A percentile compares a stretch with the other conserved stretches of the same genome.
Conservation (phyloP, 30 jellyfish, hydroid and myxozoan species). For the Aurelia sp. region DNA sequence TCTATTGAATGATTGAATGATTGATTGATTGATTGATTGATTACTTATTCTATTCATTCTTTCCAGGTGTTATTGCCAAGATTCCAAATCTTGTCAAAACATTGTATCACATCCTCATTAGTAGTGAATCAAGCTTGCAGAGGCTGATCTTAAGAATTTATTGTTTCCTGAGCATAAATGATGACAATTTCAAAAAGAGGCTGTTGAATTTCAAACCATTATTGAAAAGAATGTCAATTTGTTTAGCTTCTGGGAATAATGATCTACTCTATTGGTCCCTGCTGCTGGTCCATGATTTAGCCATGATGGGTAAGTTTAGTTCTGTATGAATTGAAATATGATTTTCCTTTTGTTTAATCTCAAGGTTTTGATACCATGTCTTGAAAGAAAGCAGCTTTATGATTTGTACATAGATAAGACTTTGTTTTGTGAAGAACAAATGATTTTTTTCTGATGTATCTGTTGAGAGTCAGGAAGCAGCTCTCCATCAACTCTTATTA, state of each 20-base stretch:
- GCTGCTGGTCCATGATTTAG: conserved; percentile 85
- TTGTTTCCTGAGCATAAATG: conserved; percentile 72
- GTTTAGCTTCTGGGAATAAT: conserved; percentile 82
- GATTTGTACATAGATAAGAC: too few relatives aligned
- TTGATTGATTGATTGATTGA: too few relatives aligned
- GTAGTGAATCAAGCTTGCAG: conserved; percentile 82
- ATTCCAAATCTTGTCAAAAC: conserved; percentile 82
- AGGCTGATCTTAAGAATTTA: conserved; percentile 73
- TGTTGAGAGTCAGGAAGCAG: too few relatives aligned
- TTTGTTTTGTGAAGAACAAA: too few relatives aligned
- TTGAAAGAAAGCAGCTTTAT: neutral
- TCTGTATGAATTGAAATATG: neutral
- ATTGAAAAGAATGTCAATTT: conserved; percentile 72
- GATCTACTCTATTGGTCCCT: conserved; percentile 85
- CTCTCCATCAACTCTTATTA: too few relatives aligned
- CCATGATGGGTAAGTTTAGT: conserved; percentile 71
- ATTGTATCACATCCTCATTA: conserved; percentile 61
- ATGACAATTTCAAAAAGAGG: conserved; percentile 53
- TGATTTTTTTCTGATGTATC: too few relatives aligned
- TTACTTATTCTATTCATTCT: too few relatives aligned
- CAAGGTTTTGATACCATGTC: neutral
- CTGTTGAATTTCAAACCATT: conserved; percentile 66
- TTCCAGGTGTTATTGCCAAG: conserved; percentile 51
- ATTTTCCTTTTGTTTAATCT: neutral
- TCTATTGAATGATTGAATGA: too few relatives aligned